Conservation (phyloP, 53 echinoderm and acorn worm genomes). For the Actinopyga echinites region DNA sequence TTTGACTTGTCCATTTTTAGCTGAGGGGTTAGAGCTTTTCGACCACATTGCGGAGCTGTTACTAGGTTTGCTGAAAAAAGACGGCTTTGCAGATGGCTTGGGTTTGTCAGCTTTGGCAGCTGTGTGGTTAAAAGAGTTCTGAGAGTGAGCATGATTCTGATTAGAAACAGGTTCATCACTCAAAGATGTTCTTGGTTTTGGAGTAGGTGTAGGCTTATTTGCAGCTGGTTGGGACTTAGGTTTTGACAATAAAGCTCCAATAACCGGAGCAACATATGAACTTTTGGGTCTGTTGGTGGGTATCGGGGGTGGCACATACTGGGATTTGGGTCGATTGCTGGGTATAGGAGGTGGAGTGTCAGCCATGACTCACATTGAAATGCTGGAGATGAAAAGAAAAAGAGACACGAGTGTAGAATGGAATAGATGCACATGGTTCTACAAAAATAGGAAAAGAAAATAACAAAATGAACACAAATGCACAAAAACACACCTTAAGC, state of each 20-base stretch:
- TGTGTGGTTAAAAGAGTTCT: neutral
- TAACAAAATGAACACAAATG: no score
- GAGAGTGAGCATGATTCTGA: neutral
- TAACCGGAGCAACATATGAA: conserved; percentile 17
- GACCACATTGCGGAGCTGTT: neutral
- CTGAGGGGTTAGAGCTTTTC: no score
- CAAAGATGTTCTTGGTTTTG: conserved; percentile 28
- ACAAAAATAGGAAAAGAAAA: no score
- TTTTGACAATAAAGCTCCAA: neutral
- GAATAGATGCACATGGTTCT: no score
- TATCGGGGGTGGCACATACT: conserved; percentile 45
- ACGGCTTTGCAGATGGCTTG: neutral
- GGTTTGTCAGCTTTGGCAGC: neutral
- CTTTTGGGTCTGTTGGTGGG: conserved; percentile 34
- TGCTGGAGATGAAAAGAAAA: no score
- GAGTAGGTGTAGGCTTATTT: conserved; percentile 28
- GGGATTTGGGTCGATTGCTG: conserved; percentile 30
- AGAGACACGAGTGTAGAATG: no score
- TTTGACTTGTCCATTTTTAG: neutral
- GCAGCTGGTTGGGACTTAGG: neutral
- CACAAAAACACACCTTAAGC: no score
- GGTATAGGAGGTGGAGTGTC: conserved; percentile 36
- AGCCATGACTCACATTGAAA: conserved; percentile 37
- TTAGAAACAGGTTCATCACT: conserved; percentile 3
- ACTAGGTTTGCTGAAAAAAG: neutral